These are phyloP conservation scores for Helobdella robusta DNA, from an alignment of 2,888 invertebrate species.

Conservation along the genomic window DNA sequence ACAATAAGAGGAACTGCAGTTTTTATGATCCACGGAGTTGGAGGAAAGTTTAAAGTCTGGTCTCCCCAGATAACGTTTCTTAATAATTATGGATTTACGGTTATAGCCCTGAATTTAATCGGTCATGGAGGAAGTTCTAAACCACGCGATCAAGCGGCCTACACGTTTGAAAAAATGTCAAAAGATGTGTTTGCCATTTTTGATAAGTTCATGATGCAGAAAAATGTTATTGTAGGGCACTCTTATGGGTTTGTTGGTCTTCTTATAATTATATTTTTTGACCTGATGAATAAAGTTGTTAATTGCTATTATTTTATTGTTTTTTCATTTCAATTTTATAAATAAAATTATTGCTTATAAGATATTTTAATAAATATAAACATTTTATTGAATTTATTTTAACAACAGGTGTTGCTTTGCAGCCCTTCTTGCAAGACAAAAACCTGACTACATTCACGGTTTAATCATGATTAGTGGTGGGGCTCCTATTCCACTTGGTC, in stretches of 20 bases:
- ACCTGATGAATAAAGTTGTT: not conserved
- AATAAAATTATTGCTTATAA: not conserved
- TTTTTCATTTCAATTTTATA: not conserved
- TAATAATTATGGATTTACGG: conserved; percentile 56
- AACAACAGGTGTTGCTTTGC: conserved; percentile 58
- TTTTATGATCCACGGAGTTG: conserved; percentile 62
- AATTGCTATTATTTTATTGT: not conserved
- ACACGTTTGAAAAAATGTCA: conserved; percentile 57
- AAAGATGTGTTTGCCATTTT: conserved; percentile 57
- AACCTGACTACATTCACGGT: conserved; percentile 56
- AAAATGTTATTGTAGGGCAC: conserved; percentile 60
- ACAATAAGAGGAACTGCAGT: conserved; percentile 39
- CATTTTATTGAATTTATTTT: not conserved
- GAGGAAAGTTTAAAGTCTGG: conserved; percentile 60
- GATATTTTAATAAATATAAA: not conserved
- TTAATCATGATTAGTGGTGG: conserved; percentile 61
- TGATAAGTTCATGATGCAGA: conserved; percentile 57
- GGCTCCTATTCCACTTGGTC: conserved; percentile 60
- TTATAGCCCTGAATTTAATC: conserved; percentile 60
- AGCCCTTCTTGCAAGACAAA: conserved; percentile 56
- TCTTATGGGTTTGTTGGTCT: conserved; percentile 62
- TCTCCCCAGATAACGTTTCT: conserved; percentile 57
- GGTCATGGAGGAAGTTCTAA: conserved; percentile 62
- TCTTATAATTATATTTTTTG: too few species aligned
- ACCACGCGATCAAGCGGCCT: conserved; percentile 54